phyloP scores from a whole-genome alignment of 2,888 invertebrate species.

The Erebia aethiops region DNA sequence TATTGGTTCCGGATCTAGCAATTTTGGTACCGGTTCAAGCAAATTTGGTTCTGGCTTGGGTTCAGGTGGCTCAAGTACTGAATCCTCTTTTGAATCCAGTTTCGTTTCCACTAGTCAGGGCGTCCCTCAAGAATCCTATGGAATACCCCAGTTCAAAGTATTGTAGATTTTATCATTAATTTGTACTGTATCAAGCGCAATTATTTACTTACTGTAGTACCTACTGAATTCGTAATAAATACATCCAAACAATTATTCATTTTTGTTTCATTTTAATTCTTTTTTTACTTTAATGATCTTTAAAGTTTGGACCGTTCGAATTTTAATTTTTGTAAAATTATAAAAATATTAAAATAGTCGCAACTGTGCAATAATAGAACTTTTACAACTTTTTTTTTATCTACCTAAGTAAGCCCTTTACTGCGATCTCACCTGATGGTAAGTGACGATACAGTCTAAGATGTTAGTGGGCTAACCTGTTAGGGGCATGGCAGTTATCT shows the following conservation, averaged over 20 bases:
- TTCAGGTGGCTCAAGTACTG: constrained; percentile 44
- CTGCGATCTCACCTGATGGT: no score
- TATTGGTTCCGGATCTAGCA: constrained; percentile 34
- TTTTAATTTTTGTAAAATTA: no score
- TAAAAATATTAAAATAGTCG: no score
- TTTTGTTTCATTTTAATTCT: constrained; percentile 23
- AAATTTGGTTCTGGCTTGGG: constrained; percentile 39
- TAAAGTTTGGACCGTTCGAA: no score
- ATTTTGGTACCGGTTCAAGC: constrained; percentile 35
- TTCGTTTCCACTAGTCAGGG: constrained; percentile 70
- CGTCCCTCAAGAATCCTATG: constrained; percentile 72
- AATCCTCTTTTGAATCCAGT: constrained; percentile 48
- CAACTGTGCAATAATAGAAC: no score
- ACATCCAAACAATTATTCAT: constrained; percentile 2
- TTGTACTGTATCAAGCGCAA: constrained; percentile 18
- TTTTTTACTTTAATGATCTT: constrained; percentile 8
- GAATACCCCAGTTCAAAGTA: constrained; percentile 66
- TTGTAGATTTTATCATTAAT: constrained; percentile 36
- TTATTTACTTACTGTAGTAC: constrained; percentile 14
- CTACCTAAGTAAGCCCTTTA: no score
- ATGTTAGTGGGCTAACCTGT: no score
- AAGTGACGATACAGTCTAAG: no score
- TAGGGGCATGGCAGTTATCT: no score
- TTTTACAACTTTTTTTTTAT: no score
- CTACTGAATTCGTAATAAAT: constrained; percentile 23